These are phyloP conservation scores for Teleogryllus occipitalis DNA, from an alignment of 1,140 invertebrate species.

Conservation along the genomic window DNA sequence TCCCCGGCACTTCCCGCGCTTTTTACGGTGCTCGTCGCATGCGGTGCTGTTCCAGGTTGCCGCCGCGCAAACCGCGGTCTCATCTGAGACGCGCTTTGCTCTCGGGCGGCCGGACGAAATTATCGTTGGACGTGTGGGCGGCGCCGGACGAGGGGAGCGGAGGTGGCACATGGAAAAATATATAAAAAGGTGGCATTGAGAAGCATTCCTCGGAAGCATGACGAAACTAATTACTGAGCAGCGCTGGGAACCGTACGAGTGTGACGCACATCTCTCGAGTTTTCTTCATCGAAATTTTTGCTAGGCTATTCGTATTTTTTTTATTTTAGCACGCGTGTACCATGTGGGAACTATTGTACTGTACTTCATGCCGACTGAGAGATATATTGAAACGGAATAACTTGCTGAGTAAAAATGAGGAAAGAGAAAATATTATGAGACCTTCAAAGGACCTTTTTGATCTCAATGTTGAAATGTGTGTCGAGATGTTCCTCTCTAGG, in stretches of 20 bases:
- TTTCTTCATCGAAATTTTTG: no score
- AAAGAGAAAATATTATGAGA: no score
- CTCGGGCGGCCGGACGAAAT: neutral
- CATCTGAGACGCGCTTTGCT: neutral
- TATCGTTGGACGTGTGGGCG: neutral
- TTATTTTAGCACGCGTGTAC: no score
- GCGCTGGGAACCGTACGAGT: neutral
- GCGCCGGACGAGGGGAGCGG: no score
- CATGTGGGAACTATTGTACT: no score
- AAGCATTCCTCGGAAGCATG: neutral
- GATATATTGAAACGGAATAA: no score
- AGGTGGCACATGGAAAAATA: neutral
- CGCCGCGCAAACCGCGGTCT: neutral
- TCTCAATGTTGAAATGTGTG: no score
- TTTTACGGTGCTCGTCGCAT: neutral
- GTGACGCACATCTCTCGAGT: neutral
- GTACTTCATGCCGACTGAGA: no score
- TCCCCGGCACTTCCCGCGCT: neutral
- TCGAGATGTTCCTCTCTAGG: no score
- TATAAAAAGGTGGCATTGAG: neutral
- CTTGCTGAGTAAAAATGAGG: no score
- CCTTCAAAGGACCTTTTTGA: no score
- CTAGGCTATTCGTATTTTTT: no score
- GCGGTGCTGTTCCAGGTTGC: neutral
- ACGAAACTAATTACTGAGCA: neutral